Evolutionary conservation across 2,113 vertebrate species (phyloP).

Genomic region (Cheilinus undulatus): DNA sequence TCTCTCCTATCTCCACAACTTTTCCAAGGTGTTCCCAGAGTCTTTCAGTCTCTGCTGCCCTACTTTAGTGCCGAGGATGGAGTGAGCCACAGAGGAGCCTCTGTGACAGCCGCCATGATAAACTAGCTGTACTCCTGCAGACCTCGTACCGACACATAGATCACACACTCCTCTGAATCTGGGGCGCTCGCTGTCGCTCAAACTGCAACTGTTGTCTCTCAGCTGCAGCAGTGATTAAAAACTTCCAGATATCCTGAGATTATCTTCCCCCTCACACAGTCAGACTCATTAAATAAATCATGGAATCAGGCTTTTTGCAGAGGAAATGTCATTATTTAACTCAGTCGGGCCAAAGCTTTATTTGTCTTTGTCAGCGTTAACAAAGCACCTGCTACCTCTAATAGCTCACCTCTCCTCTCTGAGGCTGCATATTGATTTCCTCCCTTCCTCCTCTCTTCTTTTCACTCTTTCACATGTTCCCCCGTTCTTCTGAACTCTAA

Average conservation of each 20-base stretch:
- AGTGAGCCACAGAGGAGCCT: slow-evolving; percentile 34
- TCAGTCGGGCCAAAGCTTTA: background rate
- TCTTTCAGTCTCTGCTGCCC: slow-evolving; percentile 31
- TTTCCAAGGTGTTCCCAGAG: background rate
- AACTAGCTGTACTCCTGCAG: slow-evolving; percentile 36
- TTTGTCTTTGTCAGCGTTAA: slow-evolving; percentile 50
- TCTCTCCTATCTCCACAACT: background rate
- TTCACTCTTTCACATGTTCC: slow-evolving; percentile 19
- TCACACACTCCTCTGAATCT: slow-evolving; percentile 29
- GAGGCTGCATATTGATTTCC: slow-evolving; percentile 56
- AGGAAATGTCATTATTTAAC: slow-evolving; percentile 1
- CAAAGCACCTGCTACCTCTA: slow-evolving; percentile 31
- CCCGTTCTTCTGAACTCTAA: slow-evolving; percentile 40
- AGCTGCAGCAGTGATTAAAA: slow-evolving; percentile 5
- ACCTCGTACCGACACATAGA: slow-evolving; percentile 23
- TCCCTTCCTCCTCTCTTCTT: slow-evolving; percentile 32
- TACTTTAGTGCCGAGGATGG: slow-evolving; percentile 27
- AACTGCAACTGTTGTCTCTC: background rate
- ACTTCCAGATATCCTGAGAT: background rate
- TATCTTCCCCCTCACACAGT: background rate
- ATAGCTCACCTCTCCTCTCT: slow-evolving; percentile 5
- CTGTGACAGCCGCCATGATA: slow-evolving; percentile 48
- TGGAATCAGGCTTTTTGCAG: slow-evolving; percentile 2
- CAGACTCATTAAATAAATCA: slow-evolving; percentile 27
- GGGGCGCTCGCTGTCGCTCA: slow-evolving; percentile 25